Base-by-base conservation (phyloP, 1,140 invertebrate species). In the Penaeus japonicus region DNA sequence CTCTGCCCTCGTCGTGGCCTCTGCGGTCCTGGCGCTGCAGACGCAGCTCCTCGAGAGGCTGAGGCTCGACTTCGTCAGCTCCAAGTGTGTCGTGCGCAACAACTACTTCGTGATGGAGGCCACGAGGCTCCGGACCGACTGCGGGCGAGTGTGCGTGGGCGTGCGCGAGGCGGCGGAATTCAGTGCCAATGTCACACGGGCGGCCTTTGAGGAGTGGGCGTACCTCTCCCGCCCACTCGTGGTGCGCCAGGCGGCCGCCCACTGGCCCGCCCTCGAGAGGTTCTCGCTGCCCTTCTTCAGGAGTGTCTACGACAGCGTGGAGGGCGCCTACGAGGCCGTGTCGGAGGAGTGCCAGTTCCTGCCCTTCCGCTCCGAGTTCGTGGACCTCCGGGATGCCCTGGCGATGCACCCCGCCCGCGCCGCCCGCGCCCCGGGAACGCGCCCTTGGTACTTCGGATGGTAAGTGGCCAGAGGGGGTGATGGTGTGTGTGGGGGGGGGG, bases 81-180 rank as follows among this genome's bases (percentile, higher is more conserved):
- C 84, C 20, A 85, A 77, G 55, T 97, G 97, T 92, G 92, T 97
- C 79, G 91, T 98, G 91, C 95, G 95, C 88, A 97, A 96, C 92
- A 97, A 97, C 93, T 96, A 96, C 91, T 93, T 98, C 70, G 93
- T 97, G 53, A 97, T 96, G 95, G 97, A 98, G 93, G 95, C 96
- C 62, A 96, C 96, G 18, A 93, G 97, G 86, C 96, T 96, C 20
- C 93, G 96, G n/a, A 95, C 96, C 10, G 94, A 97, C 92, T 98
- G 97, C 92, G 93, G 93, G 39, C 89, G 96, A 96, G 92, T 97
- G 96, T 92, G 92, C 91, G 82, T 92, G 93, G 83, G 93, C 96
- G 22, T 92, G 92, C 47, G 94, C 94, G 59, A 62, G 82, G 5
- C 93, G 96, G 75, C 92, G 95, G 85, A 91, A 92, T 73, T 96